Percentiles rank a stretch among this genome's conserved stretches.
These are phyloP conservation scores for Solea senegalensis DNA, from an alignment of 2,113 vertebrate genomes.

Conservation along the genomic window DNA sequence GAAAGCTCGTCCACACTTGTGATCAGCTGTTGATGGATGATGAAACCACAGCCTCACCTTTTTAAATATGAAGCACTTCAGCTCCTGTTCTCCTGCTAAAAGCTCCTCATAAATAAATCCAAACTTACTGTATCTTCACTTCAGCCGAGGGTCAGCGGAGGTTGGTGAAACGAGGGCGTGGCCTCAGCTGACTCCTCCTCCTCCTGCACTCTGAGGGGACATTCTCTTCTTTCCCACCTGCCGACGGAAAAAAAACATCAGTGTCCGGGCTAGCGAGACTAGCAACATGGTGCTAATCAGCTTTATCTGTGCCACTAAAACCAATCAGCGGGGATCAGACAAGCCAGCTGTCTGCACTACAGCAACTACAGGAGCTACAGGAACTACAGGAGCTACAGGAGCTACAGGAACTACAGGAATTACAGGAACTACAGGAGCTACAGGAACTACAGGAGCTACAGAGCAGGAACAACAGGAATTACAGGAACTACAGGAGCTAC, in stretches of 20 bases:
- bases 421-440: too few relatives aligned
- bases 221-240: slow-evolving; percentile 24
- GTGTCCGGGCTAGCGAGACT: slow-evolving; percentile 77
- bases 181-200: background rate
- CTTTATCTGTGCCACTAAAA: slow-evolving; percentile 90
- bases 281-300: slow-evolving; percentile 87
- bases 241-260: slow-evolving; percentile 1
- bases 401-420: too few relatives aligned
- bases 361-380: too few relatives aligned
- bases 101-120: slow-evolving; percentile 8
- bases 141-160: background rate
- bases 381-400: too few relatives aligned
- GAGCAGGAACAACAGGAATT: too few relatives aligned
- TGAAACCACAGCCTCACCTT: too few relatives aligned
- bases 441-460: too few relatives aligned
- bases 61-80: background rate
- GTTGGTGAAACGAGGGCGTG: background rate
- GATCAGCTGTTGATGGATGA: too few relatives aligned
- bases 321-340: slow-evolving; percentile 91
- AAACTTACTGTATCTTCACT: background rate
- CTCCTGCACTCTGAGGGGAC: background rate
- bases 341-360: slow-evolving; percentile 87
- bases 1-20: too few relatives aligned
- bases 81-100: background rate
- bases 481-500: too few relatives aligned